Conservation (phyloP, 2,113 vertebrate species). For the Hystrix brachyura region DNA sequence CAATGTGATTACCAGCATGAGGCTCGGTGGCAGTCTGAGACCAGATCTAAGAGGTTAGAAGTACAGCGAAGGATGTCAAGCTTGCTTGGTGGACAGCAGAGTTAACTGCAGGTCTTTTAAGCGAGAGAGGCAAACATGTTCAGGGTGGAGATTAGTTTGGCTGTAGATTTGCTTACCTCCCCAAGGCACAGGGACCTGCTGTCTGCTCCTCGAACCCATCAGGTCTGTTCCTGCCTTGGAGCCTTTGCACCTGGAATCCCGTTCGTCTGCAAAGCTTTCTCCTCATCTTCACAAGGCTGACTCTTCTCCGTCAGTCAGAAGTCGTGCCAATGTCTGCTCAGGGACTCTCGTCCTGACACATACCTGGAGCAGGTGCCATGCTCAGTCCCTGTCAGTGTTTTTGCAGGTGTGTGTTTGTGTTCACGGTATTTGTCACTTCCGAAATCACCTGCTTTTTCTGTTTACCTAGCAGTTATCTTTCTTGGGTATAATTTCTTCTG, state of each 20-base stretch:
- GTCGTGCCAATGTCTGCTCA: not conserved
- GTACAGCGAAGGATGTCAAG: rapidly evolving
- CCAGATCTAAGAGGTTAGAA: not conserved
- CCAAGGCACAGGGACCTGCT: not conserved
- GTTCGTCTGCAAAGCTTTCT: not conserved
- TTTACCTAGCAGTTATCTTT: not conserved
- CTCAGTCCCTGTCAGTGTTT: not conserved
- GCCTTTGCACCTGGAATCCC: not conserved
- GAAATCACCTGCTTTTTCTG: not conserved
- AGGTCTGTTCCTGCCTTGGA: not conserved
- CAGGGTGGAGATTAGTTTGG: not conserved
- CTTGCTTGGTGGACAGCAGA: not conserved
- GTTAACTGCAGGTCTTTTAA: not conserved
- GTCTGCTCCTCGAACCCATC: not conserved
- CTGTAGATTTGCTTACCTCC: not conserved
- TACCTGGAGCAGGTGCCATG: not conserved
- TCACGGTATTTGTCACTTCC: not conserved
- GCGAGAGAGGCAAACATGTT: not conserved
- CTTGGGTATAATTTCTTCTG: not conserved
- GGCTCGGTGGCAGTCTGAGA: not conserved
- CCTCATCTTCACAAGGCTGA: not conserved
- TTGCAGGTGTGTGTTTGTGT: not conserved
- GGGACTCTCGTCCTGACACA: not conserved
- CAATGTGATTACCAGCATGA: not conserved
- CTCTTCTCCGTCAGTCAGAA: not conserved